phyloP scores from a whole-genome alignment of 1,140 invertebrate genomes.

The Drosophila teissieri region DNA sequence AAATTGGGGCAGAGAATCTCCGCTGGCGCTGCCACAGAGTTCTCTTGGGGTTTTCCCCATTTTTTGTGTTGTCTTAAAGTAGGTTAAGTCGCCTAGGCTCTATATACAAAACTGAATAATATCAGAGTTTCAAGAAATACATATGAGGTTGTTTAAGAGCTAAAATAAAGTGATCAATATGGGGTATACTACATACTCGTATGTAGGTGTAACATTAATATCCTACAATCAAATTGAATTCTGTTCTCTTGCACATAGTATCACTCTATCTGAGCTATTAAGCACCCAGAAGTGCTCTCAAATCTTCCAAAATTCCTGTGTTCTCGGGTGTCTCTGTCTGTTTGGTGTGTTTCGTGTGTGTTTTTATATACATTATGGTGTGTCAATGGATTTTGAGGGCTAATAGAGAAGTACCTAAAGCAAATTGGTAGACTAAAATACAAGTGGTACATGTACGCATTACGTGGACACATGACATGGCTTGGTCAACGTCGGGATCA shows the following conservation, averaged over 20 bases:
- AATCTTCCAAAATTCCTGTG: conserved; percentile 15
- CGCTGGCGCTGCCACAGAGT: conserved; percentile 15
- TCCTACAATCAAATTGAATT: not conserved
- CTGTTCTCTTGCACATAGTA: not conserved
- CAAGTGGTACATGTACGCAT: conserved; percentile 22
- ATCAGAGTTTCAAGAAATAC: not conserved
- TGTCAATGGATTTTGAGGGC: conserved; percentile 1
- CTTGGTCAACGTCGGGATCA: conserved; percentile 51
- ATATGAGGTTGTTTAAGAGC: not conserved
- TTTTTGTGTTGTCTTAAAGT: no score
- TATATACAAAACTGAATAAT: conserved; percentile 11
- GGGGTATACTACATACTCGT: not conserved
- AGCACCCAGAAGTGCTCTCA: not conserved
- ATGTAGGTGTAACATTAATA: not conserved
- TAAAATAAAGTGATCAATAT: not conserved
- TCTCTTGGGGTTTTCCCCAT: conserved; percentile 1
- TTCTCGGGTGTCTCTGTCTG: no score
- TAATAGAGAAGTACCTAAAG: conserved; percentile 3
- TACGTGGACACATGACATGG: conserved; percentile 47
- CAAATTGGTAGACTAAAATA: conserved; percentile 16
- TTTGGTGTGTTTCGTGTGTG: no score
- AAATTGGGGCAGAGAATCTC: conserved; percentile 6
- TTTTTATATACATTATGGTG: conserved; percentile 18
- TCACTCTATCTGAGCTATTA: conserved; percentile 6
- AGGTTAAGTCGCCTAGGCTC: conserved; percentile 23